Evolutionary conservation across 2,113 vertebrate genomes (phyloP).

Genomic region (Phrynosoma blainvillii): DNA sequence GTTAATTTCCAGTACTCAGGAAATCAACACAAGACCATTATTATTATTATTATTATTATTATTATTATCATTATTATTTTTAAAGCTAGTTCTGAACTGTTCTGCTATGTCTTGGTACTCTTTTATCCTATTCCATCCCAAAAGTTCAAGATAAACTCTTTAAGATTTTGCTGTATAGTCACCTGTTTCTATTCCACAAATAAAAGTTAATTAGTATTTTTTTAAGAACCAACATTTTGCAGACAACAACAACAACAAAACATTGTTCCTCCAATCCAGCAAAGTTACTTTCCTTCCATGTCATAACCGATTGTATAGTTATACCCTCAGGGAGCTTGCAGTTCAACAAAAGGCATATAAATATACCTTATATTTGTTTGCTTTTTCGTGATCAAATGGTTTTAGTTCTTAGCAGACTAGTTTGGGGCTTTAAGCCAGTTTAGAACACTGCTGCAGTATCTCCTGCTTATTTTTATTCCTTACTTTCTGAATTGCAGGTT

Average conservation of each 20-base stretch:
- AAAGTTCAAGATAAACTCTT: not conserved
- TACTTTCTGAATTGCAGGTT: conserved; percentile 79
- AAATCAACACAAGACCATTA: not conserved
- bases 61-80: not conserved
- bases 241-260: too few relatives aligned
- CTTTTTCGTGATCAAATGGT: not conserved
- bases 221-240: not conserved
- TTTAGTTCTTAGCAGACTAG: not conserved
- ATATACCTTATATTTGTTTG: not conserved
- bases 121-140: not conserved
- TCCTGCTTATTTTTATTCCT: conserved; percentile 7
- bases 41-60: too few relatives aligned
- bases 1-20: not conserved
- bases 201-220: not conserved
- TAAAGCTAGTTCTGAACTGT: not conserved
- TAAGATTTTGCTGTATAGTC: not conserved
- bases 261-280: not conserved
- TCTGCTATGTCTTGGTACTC: not conserved
- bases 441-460: not conserved
- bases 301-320: not conserved
- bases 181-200: not conserved
- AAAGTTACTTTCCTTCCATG: not conserved
- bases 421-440: not conserved
- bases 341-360: not conserved
- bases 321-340: not conserved